Evolutionary conservation across 2,797 vertebrate genomes (phyloP).

Genomic region (Lutjanus campechanus): DNA sequence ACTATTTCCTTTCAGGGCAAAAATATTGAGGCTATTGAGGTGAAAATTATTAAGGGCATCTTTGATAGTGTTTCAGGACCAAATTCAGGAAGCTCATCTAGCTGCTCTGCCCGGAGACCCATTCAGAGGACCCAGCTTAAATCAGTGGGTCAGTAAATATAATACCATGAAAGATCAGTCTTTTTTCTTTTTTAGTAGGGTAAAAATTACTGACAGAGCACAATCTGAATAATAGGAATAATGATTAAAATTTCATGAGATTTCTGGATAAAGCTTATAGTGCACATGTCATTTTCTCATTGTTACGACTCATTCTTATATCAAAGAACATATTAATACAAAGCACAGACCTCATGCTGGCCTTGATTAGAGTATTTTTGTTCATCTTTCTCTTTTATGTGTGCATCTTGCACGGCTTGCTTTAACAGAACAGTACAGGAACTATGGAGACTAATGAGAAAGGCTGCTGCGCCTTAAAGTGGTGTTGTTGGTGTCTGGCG

Average conservation of each 20-base stretch:
- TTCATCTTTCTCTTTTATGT: slow-evolving; percentile 45
- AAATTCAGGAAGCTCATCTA: slow-evolving; percentile 11
- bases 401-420: slow-evolving; percentile 48
- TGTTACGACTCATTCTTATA: slow-evolving; percentile 35
- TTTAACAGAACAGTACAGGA: slow-evolving; percentile 63
- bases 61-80: slow-evolving; percentile 23
- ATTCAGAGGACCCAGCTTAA: background rate
- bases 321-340: slow-evolving; percentile 55
- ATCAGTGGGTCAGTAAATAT: slow-evolving; percentile 24
- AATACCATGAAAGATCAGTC: background rate
- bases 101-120: slow-evolving; percentile 11
- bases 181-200: background rate
- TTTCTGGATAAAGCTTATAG: slow-evolving; percentile 22
- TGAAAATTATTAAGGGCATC: slow-evolving; percentile 22
- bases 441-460: slow-evolving; percentile 77
- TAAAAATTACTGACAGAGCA: background rate
- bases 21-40: background rate
- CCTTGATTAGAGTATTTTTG: slow-evolving; percentile 51
- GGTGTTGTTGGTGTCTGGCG: slow-evolving; percentile 82
- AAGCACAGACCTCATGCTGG: slow-evolving; percentile 40
- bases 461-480: slow-evolving; percentile 80
- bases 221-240: slow-evolving; percentile 10
- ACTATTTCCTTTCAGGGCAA: background rate
- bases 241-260: slow-evolving; percentile 6
- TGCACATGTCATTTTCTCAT: slow-evolving; percentile 24